Evolutionary conservation across 1,140 invertebrate species (phyloP).

Genomic region (Trinorchestia longiramus): DNA sequence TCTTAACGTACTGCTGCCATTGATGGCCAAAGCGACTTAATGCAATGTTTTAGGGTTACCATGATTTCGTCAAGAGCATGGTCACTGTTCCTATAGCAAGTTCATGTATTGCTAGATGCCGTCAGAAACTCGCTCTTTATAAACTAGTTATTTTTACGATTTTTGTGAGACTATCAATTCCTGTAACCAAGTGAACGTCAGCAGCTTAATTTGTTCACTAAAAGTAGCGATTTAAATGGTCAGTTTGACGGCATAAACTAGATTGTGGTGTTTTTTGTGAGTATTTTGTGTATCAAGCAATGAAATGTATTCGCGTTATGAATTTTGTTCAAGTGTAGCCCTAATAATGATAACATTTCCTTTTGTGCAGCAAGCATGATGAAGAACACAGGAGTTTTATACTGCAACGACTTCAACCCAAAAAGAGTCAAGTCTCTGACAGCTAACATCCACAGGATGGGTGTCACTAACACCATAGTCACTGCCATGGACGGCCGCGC

Average conservation of each 20-base stretch:
- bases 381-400: constrained; percentile 98
- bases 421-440: constrained; percentile 93
- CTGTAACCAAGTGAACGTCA: background rate
- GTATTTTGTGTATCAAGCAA: background rate
- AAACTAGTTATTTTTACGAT: background rate
- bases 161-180: background rate
- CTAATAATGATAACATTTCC: background rate
- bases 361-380: constrained; percentile 81
- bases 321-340: background rate
- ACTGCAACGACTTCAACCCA: constrained; percentile 95
- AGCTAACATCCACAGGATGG: constrained; percentile 96
- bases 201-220: background rate
- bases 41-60: no score
- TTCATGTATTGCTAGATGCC: no score
- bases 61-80: no score
- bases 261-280: background rate
- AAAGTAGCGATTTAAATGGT: background rate
- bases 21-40: no score
- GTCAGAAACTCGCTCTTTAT: no score
- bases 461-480: constrained; percentile 93
- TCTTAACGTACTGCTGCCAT: no score
- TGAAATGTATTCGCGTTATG: background rate
- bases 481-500: constrained; percentile 90
- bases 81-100: no score
- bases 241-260: background rate